Percentiles rank a stretch among this genome's conserved stretches.
Conservation (phyloP, 2,888 invertebrate species). For the Panopea generosa region DNA sequence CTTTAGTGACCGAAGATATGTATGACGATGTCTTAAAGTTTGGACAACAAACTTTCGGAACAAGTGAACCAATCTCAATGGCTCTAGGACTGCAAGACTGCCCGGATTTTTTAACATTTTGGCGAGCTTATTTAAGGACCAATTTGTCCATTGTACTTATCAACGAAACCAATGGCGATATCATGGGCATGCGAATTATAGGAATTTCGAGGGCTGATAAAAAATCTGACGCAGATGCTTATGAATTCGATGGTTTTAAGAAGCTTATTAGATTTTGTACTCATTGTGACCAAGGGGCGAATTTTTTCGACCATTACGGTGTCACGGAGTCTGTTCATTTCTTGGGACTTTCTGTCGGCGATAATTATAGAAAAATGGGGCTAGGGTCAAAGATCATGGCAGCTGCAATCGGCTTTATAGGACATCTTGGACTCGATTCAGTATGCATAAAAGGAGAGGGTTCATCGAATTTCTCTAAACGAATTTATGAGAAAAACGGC, state of each 20-base stretch:
- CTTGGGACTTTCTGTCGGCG: constrained; percentile 14
- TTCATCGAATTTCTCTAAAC: constrained; percentile 32
- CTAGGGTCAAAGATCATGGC: constrained; percentile 25
- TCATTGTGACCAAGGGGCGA: neutral
- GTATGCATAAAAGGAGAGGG: constrained; percentile 19
- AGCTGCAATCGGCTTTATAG: constrained; percentile 6
- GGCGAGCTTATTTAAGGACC: neutral
- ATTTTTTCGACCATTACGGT: constrained; percentile 22
- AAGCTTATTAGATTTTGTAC: constrained; percentile 7
- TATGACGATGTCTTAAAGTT: constrained; percentile 12
- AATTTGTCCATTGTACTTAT: constrained; percentile 28
- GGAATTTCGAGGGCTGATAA: neutral
- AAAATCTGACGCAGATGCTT: neutral
- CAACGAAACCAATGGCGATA: constrained; percentile 13
- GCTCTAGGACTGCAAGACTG: constrained; percentile 8
- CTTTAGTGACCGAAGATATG: constrained; percentile 6
- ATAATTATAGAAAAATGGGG: constrained; percentile 26
- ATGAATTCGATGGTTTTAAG: constrained; percentile 1
- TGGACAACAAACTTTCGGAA: constrained; percentile 8
- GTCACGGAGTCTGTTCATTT: constrained; percentile 20
- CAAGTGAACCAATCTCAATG: constrained; percentile 17
- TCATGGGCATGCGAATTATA: constrained; percentile 22
- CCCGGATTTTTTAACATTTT: neutral
- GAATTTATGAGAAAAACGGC: constrained; percentile 22
- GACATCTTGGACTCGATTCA: constrained; percentile 1